phyloP scores from a whole-genome alignment of 2,888 invertebrate species.

The Augiades crinisus region DNA sequence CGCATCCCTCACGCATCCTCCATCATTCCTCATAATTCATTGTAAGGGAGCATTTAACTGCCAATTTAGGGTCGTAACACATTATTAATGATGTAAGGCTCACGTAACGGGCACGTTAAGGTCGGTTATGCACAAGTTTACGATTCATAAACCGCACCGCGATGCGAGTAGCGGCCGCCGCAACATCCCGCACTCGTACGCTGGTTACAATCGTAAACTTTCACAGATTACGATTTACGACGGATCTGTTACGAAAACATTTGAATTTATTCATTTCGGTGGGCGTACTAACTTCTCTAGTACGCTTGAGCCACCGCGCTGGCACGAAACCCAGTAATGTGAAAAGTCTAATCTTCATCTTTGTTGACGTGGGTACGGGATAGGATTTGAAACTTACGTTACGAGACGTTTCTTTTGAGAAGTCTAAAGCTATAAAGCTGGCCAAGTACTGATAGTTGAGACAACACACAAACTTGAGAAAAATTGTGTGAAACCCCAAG shows the following conservation, averaged over 20 bases:
- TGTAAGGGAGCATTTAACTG: slow-evolving; percentile 44
- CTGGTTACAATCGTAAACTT: slow-evolving; percentile 8
- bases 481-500: too few species aligned
- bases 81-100: slow-evolving; percentile 52
- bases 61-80: slow-evolving; percentile 51
- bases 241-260: slow-evolving; percentile 5
- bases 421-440: too few species aligned
- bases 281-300: too few species aligned
- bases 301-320: too few species aligned
- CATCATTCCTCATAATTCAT: slow-evolving; percentile 28
- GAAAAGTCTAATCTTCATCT: too few species aligned
- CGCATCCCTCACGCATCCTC: slow-evolving; percentile 18
- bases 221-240: slow-evolving; percentile 17
- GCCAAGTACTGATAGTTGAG: too few species aligned
- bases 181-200: slow-evolving; percentile 37
- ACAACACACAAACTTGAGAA: too few species aligned
- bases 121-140: slow-evolving; percentile 54
- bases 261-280: background rate
- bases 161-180: slow-evolving; percentile 39
- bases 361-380: too few species aligned
- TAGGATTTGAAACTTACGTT: too few species aligned
- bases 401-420: too few species aligned
- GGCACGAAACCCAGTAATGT: too few species aligned
- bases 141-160: slow-evolving; percentile 54
- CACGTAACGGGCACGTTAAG: slow-evolving; percentile 48